These are phyloP conservation scores for Dasypolia templi DNA, from an alignment of 2,888 invertebrate genomes.

Conservation along the genomic window DNA sequence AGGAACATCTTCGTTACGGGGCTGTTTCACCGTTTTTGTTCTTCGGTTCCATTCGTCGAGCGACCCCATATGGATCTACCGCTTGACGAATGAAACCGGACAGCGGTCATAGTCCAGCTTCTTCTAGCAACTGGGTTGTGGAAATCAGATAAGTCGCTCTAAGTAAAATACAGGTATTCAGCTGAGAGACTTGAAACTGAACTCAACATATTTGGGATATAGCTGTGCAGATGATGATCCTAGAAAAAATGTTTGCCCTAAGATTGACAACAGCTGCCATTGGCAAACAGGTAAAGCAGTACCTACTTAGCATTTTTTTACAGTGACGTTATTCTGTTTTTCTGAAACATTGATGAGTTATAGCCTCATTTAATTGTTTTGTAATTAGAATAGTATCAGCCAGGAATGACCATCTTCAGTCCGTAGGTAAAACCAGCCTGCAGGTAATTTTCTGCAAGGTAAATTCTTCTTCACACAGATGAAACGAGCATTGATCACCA, in stretches of 20 bases:
- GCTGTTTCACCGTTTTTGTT: too few species aligned
- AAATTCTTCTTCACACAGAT: background rate
- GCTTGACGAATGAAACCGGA: too few species aligned
- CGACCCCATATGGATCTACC: too few species aligned
- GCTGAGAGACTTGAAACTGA: background rate
- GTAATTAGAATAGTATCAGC: background rate
- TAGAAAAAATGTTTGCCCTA: background rate
- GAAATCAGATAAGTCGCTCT: background rate
- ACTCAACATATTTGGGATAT: background rate
- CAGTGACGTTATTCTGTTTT: background rate
- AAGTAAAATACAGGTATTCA: background rate
- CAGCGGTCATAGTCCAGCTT: too few species aligned
- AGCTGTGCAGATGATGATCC: background rate
- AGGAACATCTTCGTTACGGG: too few species aligned
- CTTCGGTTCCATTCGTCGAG: too few species aligned
- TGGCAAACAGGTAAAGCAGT: background rate
- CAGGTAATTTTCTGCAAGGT: background rate
- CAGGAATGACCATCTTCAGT: background rate
- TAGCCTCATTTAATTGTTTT: constrained; percentile 4
- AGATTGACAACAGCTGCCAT: constrained; percentile 7
- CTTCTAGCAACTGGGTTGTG: background rate
- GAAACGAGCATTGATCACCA: background rate
- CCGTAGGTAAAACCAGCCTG: background rate
- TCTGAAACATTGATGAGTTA: background rate
- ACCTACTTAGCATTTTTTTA: background rate